Evolutionary conservation across 2,888 invertebrate species (phyloP).

Genomic region (Lordiphosa fenestrarum): DNA sequence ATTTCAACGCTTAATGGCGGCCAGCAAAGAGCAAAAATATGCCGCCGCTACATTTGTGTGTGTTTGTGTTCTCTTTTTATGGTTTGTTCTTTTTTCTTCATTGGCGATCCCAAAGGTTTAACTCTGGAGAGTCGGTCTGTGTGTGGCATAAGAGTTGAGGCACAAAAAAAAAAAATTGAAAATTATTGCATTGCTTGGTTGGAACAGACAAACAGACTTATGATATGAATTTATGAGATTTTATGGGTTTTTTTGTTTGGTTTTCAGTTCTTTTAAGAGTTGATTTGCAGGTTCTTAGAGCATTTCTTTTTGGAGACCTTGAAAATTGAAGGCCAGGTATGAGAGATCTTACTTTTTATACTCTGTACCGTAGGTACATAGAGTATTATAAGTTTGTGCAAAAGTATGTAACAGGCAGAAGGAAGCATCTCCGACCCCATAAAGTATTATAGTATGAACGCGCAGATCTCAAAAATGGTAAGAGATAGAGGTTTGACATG

Average conservation of each 20-base stretch:
- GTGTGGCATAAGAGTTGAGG: constrained; percentile 52
- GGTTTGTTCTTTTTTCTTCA: constrained; percentile 7
- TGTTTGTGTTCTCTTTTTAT: constrained; percentile 23
- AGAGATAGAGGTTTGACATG: too few species aligned
- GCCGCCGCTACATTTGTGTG: constrained; percentile 56
- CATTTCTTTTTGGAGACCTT: constrained; percentile 6
- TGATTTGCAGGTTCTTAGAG: neutral
- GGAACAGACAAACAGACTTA: constrained; percentile 5
- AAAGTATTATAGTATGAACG: too few species aligned
- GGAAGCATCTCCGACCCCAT: too few species aligned
- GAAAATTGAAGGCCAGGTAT: neutral
- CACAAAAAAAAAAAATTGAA: constrained; percentile 9
- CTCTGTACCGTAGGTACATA: too few species aligned
- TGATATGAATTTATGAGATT: constrained; percentile 52
- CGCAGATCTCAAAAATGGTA: too few species aligned
- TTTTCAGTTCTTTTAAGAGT: constrained; percentile 22
- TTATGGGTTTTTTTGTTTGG: constrained; percentile 36
- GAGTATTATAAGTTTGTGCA: too few species aligned
- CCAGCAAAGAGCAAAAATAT: constrained; percentile 56
- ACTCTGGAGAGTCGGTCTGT: constrained; percentile 24
- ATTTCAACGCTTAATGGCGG: constrained; percentile 64
- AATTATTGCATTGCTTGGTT: constrained; percentile 16
- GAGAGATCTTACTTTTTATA: too few species aligned
- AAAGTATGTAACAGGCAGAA: too few species aligned
- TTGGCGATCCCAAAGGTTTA: neutral